Evolutionary conservation across 37 sponge, comb jelly and placozoan species (phyloP), one percentile per base, ranked within the genome.

Genomic region (Tethya wilhelma): DNA sequence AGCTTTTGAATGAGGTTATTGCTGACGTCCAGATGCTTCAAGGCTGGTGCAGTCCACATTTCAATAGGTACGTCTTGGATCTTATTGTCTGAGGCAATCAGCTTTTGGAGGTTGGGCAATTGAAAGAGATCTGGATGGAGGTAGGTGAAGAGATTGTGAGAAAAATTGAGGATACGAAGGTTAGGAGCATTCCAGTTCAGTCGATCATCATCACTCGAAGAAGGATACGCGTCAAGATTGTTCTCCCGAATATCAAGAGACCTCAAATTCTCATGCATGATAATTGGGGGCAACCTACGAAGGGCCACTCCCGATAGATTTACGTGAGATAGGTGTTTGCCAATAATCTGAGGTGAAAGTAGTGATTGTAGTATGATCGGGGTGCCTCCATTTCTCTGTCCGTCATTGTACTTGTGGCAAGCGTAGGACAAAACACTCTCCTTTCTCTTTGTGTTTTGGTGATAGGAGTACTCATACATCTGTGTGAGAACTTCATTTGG

Each of bases 1-100:
- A 75, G 59, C 14, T 43, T 28, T 3, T 26, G 57, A 37, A 91
- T 64, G 22, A 40, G 46, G 53, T 91, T 91, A 22, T 81, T 38
- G 20, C 59, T 38, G 20, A 87, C 57, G 40, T 87, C 43, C 19
- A 91, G 71, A 0, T 58, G 22, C 23, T 77, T 20, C 22, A 91
- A 78, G 14, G n/a, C 11, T 1, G 83, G 83, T 2, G 88, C 78
- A 2, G 56, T 63, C 92, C 92, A 91, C 79, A 82, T 49, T 19
- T 75, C 56, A 59, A 40, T 22, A 7, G 82, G 84, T 26, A 91
- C 34, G 17, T 56, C 56, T 26, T 57, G 38, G 31, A 91, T 81
- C 37, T 79, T 12, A 58, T 91, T 91, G 31, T 56, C 2, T 23
- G 32, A 30, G n/a, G 73, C 78, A 9, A 63, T n/a, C 17, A 91